Evolutionary conservation across 2,797 vertebrate genomes (phyloP).

Genomic region (Graptemys geographica): DNA sequence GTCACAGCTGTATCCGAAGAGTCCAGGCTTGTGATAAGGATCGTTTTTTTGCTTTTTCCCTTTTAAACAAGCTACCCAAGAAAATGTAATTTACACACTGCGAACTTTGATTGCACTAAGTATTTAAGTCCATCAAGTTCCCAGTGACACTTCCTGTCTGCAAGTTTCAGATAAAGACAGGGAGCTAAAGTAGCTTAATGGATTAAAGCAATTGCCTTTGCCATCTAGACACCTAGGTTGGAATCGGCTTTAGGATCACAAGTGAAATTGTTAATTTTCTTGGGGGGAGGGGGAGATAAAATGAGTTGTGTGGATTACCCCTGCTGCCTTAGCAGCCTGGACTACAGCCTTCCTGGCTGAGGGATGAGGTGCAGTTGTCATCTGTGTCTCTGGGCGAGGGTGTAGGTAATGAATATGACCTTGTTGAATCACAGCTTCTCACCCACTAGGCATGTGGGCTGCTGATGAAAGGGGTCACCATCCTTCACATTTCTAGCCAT

Average conservation of each 20-base stretch:
- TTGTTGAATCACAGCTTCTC: background rate
- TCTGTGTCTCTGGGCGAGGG: background rate
- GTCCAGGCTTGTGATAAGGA: background rate
- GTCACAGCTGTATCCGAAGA: background rate
- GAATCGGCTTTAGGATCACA: background rate
- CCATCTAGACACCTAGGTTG: background rate
- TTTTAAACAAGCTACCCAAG: conserved; percentile 6
- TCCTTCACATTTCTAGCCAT: background rate
- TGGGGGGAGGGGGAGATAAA: fast-evolving
- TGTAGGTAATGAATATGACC: background rate
- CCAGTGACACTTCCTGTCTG: conserved; percentile 39
- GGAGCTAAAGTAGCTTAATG: conserved; percentile 64
- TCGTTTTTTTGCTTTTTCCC: fast-evolving
- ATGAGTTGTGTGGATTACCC: fast-evolving
- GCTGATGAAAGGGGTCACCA: background rate
- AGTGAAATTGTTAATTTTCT: conserved; percentile 9
- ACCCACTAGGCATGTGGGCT: background rate
- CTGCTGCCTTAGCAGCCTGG: background rate
- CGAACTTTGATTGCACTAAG: conserved; percentile 10
- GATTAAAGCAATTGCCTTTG: conserved; percentile 58
- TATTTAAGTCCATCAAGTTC: conserved; percentile 28
- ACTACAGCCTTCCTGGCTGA: too few relatives aligned
- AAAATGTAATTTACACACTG: background rate
- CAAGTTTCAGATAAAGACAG: conserved; percentile 55
- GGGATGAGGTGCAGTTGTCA: background rate